Base-by-base conservation (phyloP, 2,888 invertebrate species). In the Amitus sp. region DNA sequence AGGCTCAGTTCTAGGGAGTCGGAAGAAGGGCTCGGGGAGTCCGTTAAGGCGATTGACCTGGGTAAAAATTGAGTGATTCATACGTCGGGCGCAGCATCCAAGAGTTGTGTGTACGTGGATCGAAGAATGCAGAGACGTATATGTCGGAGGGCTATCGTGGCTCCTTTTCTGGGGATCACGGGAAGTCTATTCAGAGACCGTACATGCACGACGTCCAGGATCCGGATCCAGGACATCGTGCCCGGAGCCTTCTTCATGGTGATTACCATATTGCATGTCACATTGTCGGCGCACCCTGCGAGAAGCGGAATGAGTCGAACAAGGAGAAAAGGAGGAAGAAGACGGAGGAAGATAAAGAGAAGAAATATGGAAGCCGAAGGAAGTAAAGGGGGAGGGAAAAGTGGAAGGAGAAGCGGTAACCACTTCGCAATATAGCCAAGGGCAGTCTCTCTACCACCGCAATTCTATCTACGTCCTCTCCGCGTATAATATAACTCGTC, bases 191-290 rank as follows among this genome's bases (percentile, higher is more conserved):
- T 75, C 74, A 73, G 73, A 71, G 72, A 67, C 68, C n/a, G n/a
- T 56, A 63, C 55, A 61, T 65, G 51, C 64, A 66, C 67, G 66
- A 67, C 71, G 69, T 72, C 68, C 67, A 66, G n/a, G n/a, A n/a
- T n/a, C n/a, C n/a, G 67, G 71, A 70, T 72, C 68, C 68, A 66
- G 67, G 59, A 45, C 52, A 39, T 20, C 19, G 19, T 42, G 60
- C 55, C 43, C 51, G 39, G 58, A 64, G 51, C 47, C 64, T 59
- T 66, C 66, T 72, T 69, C 70, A 67, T 66, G 71, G 73, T 73
- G 72, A 76, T 75, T 76, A 75, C 76, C 75, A 76, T 76, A 76
- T 76, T 75, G 75, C 75, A 74, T 76, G 75, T 73, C 75, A 75
- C 73, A 75, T 73, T 73, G 75, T 72, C 70, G 72, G 72, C 72